These are phyloP conservation scores for Dynastes tityus DNA, from an alignment of 2,888 invertebrate species.

Conservation along the genomic window DNA sequence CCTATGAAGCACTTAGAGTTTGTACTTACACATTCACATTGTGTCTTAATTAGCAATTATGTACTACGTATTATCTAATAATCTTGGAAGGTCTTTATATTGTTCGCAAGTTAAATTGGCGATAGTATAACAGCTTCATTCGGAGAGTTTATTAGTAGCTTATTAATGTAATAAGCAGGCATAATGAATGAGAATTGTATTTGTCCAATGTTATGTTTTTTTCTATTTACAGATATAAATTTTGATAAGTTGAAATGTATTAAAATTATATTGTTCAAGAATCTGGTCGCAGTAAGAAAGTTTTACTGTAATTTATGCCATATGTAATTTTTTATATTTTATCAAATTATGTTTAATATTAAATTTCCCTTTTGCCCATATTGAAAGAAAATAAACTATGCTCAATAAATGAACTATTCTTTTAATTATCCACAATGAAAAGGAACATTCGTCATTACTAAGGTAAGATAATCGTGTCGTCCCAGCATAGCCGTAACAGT, in stretches of 20 bases:
- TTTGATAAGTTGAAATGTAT: conserved; percentile 35
- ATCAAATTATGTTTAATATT: conserved; percentile 39
- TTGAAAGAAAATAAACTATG: conserved; percentile 49
- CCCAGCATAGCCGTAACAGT: no score
- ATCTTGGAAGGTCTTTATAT: conserved; percentile 54
- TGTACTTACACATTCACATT: conserved; percentile 65
- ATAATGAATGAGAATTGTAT: conserved; percentile 37
- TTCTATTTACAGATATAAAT: conserved; percentile 18
- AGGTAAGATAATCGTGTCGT: no score
- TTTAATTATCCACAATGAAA: not conserved
- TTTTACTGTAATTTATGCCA: conserved; percentile 38
- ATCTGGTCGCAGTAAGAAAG: conserved; percentile 32
- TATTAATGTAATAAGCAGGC: conserved; percentile 60
- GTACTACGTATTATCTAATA: conserved; percentile 28
- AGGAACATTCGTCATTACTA: no score
- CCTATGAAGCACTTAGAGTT: conserved; percentile 60
- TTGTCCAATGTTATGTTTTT: conserved; percentile 18
- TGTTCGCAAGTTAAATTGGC: conserved; percentile 16
- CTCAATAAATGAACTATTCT: conserved; percentile 42
- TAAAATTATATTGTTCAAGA: conserved; percentile 34
- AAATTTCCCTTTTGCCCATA: conserved; percentile 41
- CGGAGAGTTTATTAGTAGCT: conserved; percentile 31
- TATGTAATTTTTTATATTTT: conserved; percentile 45
- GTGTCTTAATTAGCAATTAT: conserved; percentile 64
- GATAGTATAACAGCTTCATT: conserved; percentile 14